Percentiles rank a stretch among this genome's conserved stretches.
Evolutionary conservation across 2,888 invertebrate species (phyloP).

Genomic region (Hirtodrosophila cameraria): DNA sequence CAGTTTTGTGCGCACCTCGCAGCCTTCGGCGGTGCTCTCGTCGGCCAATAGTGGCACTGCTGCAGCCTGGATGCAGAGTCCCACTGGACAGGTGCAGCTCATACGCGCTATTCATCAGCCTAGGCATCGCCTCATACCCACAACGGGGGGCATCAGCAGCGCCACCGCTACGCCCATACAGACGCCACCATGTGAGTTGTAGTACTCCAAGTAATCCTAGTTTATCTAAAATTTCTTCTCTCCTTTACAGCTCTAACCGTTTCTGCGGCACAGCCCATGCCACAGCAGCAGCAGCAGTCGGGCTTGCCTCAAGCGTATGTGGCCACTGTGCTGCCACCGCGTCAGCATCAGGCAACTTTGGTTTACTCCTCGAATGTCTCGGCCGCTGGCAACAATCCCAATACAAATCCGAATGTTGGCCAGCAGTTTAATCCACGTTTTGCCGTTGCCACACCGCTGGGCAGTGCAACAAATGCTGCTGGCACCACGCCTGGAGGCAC

Average conservation of each 20-base stretch:
- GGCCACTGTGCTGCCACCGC: slow-evolving; percentile 83
- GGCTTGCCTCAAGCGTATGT: slow-evolving; percentile 80
- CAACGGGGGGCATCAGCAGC: slow-evolving; percentile 71
- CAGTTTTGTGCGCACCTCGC: slow-evolving; percentile 82
- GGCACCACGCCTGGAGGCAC: slow-evolving; percentile 66
- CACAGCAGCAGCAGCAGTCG: slow-evolving; percentile 45
- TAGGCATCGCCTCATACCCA: slow-evolving; percentile 82
- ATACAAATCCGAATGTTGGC: slow-evolving; percentile 70
- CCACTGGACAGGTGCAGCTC: slow-evolving; percentile 82
- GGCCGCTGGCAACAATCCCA: slow-evolving; percentile 48
- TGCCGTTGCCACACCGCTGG: slow-evolving; percentile 80
- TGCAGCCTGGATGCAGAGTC: slow-evolving; percentile 82
- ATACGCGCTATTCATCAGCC: slow-evolving; percentile 83
- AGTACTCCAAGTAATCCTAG: neutral
- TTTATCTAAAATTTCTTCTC: neutral
- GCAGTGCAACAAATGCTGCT: slow-evolving; percentile 26
- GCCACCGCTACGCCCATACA: slow-evolving; percentile 62
- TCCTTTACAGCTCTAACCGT: slow-evolving; percentile 61
- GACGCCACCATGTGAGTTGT: slow-evolving; percentile 45
- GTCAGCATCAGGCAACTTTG: slow-evolving; percentile 83
- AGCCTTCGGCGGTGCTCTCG: slow-evolving; percentile 83
- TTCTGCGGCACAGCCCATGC: slow-evolving; percentile 49
- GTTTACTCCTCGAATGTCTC: slow-evolving; percentile 83
- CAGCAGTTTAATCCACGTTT: slow-evolving; percentile 83
- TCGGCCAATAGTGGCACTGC: slow-evolving; percentile 77